A percentile compares a stretch with the other conserved stretches of the same genome.
Evolutionary conservation across 92 coral and sea anemone species (phyloP).

Genomic region (Epizoanthus rinbou): DNA sequence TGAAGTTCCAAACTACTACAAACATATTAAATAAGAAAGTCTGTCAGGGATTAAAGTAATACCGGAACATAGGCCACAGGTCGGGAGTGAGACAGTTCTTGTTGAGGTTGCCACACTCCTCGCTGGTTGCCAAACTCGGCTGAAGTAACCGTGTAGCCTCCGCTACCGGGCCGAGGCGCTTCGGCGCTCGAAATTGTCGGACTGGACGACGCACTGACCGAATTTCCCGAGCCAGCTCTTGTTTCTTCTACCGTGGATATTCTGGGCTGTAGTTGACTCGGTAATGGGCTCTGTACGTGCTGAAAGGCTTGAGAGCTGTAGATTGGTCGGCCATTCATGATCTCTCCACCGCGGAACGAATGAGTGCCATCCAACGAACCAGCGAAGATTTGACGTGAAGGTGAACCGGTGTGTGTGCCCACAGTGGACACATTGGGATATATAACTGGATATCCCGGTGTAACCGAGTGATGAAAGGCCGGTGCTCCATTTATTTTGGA

Average conservation of each 20-base stretch:
- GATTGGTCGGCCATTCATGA: slow-evolving; percentile 92
- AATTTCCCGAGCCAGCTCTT: slow-evolving; percentile 72
- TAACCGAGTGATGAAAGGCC: slow-evolving; percentile 91
- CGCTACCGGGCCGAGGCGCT: slow-evolving; percentile 63
- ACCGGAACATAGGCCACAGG: slow-evolving; percentile 98
- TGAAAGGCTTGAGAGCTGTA: slow-evolving; percentile 80
- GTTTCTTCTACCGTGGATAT: slow-evolving; percentile 89
- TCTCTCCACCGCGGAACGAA: slow-evolving; percentile 87
- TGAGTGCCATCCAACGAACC: slow-evolving; percentile 84
- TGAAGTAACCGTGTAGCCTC: slow-evolving; percentile 67
- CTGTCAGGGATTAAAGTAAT: slow-evolving; percentile 86
- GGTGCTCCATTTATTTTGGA: slow-evolving; percentile 95
- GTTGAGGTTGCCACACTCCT: slow-evolving; percentile 97
- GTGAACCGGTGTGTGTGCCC: slow-evolving; percentile 71
- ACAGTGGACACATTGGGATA: slow-evolving; percentile 87
- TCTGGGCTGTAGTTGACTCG: slow-evolving; percentile 85
- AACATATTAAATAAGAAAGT: slow-evolving; percentile 57
- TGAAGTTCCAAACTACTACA: slow-evolving; percentile 53
- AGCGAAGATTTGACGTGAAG: slow-evolving; percentile 88
- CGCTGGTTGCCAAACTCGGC: slow-evolving; percentile 88
- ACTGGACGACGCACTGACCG: slow-evolving; percentile 79
- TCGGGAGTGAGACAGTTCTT: slow-evolving; percentile 83
- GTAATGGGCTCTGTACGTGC: slow-evolving; percentile 71
- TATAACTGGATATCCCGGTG: slow-evolving; percentile 92
- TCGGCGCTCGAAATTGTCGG: slow-evolving; percentile 88